Conservation (phyloP, 2,888 invertebrate species). For the Xestoiulus laeticollis region DNA sequence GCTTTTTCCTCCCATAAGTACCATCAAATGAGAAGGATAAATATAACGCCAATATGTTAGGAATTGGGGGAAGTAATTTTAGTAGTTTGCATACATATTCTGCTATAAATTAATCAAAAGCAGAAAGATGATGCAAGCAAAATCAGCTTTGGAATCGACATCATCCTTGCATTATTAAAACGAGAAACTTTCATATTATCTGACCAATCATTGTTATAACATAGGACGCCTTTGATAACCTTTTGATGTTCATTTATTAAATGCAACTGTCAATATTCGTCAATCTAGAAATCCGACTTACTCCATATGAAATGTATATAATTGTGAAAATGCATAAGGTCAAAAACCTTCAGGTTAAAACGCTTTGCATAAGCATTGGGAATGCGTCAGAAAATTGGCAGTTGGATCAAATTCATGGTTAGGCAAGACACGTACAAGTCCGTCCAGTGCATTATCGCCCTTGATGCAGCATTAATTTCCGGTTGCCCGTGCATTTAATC, state of each 20-base stretch:
- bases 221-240: neutral
- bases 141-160: no score
- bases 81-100: no score
- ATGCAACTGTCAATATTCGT: neutral
- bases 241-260: neutral
- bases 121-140: no score
- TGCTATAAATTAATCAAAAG: no score
- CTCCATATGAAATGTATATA: neutral
- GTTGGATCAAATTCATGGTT: neutral
- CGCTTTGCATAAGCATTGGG: neutral
- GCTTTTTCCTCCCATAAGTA: no score
- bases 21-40: no score
- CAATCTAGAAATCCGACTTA: neutral
- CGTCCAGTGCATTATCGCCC: neutral
- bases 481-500: constrained; percentile 5
- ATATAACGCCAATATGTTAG: no score
- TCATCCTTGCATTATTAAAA: no score
- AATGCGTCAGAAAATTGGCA: neutral
- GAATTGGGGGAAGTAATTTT: no score
- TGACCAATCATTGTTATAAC: neutral
- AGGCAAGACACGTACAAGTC: neutral
- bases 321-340: neutral
- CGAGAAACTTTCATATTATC: no score
- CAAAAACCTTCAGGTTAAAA: neutral
- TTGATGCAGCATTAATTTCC: constrained; percentile 38